phyloP scores from a whole-genome alignment of 2,113 vertebrate species.

The Sinocyclocheilus anshuiensis region DNA sequence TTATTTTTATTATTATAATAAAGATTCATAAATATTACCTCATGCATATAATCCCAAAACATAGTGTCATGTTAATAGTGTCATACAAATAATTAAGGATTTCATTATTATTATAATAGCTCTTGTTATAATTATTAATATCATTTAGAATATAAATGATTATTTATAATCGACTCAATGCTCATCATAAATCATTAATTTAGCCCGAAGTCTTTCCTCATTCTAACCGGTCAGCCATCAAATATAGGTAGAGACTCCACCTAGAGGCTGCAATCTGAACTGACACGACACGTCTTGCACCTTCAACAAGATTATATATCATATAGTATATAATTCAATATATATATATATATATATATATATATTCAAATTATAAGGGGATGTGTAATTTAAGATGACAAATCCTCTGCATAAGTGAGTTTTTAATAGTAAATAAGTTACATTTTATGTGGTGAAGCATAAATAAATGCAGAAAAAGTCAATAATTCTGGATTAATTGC shows the following conservation, averaged over 20 bases:
- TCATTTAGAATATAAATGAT: neutral
- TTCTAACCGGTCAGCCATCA: neutral
- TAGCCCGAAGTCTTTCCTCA: neutral
- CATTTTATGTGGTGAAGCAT: neutral
- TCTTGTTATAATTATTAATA: neutral
- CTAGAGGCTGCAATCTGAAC: constrained; percentile 53
- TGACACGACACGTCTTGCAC: neutral
- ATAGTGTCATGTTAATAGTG: neutral
- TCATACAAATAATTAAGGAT: neutral
- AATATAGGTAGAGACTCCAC: constrained; percentile 57
- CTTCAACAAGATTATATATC: neutral
- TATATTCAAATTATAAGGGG: neutral
- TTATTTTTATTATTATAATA: neutral
- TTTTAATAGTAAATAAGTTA: neutral
- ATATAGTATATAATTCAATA: too few relatives aligned
- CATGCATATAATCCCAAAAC: neutral
- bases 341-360: neutral
- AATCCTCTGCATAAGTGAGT: neutral
- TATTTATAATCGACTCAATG: neutral
- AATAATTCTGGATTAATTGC: neutral
- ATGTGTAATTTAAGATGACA: neutral
- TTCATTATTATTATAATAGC: neutral
- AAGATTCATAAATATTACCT: neutral
- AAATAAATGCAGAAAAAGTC: neutral
- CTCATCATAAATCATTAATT: constrained; percentile 11